Conservation (phyloP, 2,888 invertebrate genomes). For the Agrilus biguttatus region DNA sequence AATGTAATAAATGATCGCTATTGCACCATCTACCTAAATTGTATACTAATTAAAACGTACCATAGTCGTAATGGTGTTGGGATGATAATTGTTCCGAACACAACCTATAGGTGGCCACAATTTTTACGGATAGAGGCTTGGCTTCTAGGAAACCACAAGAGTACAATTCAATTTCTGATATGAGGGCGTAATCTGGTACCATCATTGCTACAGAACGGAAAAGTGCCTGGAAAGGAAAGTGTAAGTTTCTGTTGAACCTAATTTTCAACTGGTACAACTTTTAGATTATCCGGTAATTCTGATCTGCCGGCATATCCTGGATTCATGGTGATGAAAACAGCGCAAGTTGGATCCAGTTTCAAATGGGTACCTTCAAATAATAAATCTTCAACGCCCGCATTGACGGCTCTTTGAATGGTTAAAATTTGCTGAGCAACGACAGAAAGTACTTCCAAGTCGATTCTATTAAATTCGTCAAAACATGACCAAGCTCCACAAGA, state of each 20-base stretch:
- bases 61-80: constrained; percentile 91
- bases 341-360: constrained; percentile 71
- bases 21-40: no score
- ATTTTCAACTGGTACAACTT: constrained; percentile 33
- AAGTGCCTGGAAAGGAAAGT: constrained; percentile 43
- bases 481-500: constrained; percentile 94
- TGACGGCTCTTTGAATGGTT: constrained; percentile 82
- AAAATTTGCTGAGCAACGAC: constrained; percentile 93
- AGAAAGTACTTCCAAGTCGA: constrained; percentile 84
- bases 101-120: constrained; percentile 83
- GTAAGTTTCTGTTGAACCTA: background rate
- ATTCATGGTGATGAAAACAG: constrained; percentile 94
- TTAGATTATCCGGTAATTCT: constrained; percentile 87
- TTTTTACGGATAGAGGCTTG: constrained; percentile 78
- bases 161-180: constrained; percentile 87
- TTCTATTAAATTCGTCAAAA: constrained; percentile 92
- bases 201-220: constrained; percentile 95
- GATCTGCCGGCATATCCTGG: constrained; percentile 88
- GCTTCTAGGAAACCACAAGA: constrained; percentile 86
- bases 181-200: constrained; percentile 92
- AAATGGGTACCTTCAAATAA: constrained; percentile 82
- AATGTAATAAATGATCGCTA: constrained; percentile 2
- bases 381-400: constrained; percentile 59
- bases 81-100: constrained; percentile 90
- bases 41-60: constrained; percentile 26